Base-by-base conservation (phyloP, 2,113 vertebrate species). In the Gymnorhina tibicen region DNA sequence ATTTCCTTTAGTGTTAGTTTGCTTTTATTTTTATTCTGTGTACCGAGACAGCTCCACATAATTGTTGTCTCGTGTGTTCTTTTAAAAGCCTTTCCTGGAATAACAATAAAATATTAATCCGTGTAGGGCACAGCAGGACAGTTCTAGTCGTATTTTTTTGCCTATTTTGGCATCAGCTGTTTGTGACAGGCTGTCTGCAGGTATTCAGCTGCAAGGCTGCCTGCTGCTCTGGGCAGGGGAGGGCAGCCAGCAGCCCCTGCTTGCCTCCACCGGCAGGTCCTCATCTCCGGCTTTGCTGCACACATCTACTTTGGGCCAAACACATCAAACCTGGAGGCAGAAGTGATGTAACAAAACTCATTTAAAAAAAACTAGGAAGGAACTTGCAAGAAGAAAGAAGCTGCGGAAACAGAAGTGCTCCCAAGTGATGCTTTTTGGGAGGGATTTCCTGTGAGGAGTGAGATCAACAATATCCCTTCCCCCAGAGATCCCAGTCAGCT, bases 71-170 rank as follows among this genome's bases (percentile, higher is more conserved):
- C 33, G 3, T 95, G 85, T 97, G 89, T 95, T 95, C 88, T 94
- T 97, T 95, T 97, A 98, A 98, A 98, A 98, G 97, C 96, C 84
- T 97, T 98, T 98, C 96, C 97, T 94, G 97, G 96, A 98, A 98
- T 91, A 96, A 96, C 90, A 95, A 97, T 98, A 79, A 98, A 98
- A 98, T 98, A 98, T 98, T 97, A 88, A 98, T 98, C 91, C 88
- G 81, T 85, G 60, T 86, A 41, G 78, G 59, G 91, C 50, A 76
- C 79, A 78, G 91, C 89, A 94, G 85, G 87, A 94, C 69, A 85
- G 56, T 95, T 93, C 84, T 70, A 94, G 85, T 22, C 88, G 53
- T 63, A 41, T n/a, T 95, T 86, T 86, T 90, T 83, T 72, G 39
- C 81, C 68, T 85, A 14, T 87, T 85, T 96, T 86, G 78, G 75